phyloP scores from a whole-genome alignment of 2,797 vertebrate genomes.

The Chaetodon trifasciatus region DNA sequence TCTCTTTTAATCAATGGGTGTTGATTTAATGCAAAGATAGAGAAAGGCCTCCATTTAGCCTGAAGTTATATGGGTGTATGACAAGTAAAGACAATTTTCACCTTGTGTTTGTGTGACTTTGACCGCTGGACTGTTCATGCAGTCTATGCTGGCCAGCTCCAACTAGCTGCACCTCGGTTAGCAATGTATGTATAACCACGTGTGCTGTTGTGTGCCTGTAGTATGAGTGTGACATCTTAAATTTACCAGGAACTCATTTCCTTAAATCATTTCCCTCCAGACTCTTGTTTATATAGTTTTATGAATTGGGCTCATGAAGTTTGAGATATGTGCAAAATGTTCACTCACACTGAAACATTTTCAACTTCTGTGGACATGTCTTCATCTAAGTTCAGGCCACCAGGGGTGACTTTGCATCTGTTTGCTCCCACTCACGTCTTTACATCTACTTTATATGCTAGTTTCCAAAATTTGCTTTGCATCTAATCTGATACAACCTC shows the following conservation, averaged over 20 bases:
- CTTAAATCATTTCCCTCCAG: not conserved
- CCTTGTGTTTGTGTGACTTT: not conserved
- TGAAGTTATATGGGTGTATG: not conserved
- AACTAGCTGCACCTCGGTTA: not conserved
- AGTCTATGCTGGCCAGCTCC: not conserved
- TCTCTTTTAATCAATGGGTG: slow-evolving; percentile 54
- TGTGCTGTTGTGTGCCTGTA: no score
- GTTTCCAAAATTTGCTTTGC: not conserved
- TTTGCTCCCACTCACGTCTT: not conserved
- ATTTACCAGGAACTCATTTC: not conserved
- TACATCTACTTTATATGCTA: not conserved
- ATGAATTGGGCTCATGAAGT: no score
- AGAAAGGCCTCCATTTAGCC: slow-evolving; percentile 21
- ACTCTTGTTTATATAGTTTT: no score
- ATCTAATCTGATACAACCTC: not conserved
- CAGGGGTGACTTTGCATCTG: not conserved
- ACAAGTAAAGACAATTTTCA: slow-evolving; percentile 1
- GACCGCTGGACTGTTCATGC: not conserved
- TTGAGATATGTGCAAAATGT: not conserved
- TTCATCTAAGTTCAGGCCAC: no score
- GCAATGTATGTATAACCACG: no score
- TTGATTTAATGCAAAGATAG: slow-evolving; percentile 35
- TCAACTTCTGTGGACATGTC: not conserved
- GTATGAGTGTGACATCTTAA: not conserved
- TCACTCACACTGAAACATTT: not conserved